A percentile compares a stretch with the other conserved stretches of the same genome.
Conservation (phyloP, 1,140 invertebrate genomes). For the Cydia fagiglandana region DNA sequence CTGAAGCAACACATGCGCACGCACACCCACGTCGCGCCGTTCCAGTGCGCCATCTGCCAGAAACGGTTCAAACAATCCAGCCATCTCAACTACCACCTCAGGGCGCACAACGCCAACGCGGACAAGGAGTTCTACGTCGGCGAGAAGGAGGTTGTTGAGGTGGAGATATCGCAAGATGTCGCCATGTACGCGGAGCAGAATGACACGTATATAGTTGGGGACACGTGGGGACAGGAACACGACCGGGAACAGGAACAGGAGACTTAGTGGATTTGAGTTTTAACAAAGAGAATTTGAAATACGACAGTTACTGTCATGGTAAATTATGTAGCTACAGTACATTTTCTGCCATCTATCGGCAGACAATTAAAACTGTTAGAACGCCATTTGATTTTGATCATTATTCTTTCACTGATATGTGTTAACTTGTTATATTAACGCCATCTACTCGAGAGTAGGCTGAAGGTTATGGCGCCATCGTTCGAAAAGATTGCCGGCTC, state of each 20-base stretch:
- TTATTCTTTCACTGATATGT: too few relatives aligned
- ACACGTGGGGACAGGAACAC: background rate
- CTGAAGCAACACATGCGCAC: constrained; percentile 74
- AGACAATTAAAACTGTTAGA: too few relatives aligned
- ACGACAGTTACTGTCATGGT: too few relatives aligned
- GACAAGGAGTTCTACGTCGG: constrained; percentile 35
- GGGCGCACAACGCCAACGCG: constrained; percentile 62
- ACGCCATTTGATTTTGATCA: too few relatives aligned
- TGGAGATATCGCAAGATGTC: background rate
- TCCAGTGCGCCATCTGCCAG: constrained; percentile 84
- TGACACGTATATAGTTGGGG: background rate
- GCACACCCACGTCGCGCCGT: constrained; percentile 85
- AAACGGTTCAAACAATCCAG: constrained; percentile 74
- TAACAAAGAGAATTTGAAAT: too few relatives aligned
- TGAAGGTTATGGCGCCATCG: too few relatives aligned
- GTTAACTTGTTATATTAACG: too few relatives aligned
- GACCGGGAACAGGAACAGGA: background rate
- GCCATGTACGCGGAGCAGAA: background rate
- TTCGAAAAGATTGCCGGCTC: too few relatives aligned
- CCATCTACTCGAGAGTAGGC: too few relatives aligned
- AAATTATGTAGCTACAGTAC: too few relatives aligned
- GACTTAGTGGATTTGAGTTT: background rate
- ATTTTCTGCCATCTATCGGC: too few relatives aligned
- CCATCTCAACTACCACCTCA: constrained; percentile 72
- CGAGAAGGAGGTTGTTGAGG: background rate